Conservation (phyloP, 2,113 vertebrate species). For the Zapus hudsonius region DNA sequence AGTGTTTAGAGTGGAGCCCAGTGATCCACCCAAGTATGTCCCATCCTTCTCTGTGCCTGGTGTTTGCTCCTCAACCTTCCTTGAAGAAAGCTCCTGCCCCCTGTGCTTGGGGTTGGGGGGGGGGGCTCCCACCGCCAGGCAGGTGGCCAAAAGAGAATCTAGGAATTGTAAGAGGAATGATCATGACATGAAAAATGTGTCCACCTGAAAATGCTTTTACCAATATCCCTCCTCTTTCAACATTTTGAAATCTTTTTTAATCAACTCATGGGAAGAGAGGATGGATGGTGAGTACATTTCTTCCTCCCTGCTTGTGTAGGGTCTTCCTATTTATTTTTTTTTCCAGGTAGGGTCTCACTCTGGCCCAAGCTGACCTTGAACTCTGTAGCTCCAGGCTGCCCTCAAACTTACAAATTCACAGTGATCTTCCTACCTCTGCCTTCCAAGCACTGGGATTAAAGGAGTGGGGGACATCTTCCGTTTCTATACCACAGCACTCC, state of each 20-base stretch:
- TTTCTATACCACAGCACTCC: no score
- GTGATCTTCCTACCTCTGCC: no score
- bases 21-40: background rate
- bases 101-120: no score
- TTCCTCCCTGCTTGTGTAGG: background rate
- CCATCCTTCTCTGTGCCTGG: background rate
- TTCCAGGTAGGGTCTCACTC: no score
- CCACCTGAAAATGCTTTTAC: background rate
- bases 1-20: background rate
- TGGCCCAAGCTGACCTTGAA: no score
- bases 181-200: background rate
- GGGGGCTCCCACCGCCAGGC: background rate
- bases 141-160: background rate
- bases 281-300: background rate
- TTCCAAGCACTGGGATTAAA: no score
- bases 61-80: background rate
- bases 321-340: slow-evolving; percentile 63
- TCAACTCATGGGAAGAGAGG: background rate
- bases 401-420: no score
- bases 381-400: no score
- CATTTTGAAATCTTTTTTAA: background rate
- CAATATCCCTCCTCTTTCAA: background rate
- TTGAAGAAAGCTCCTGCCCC: background rate
- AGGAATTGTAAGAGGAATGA: background rate
- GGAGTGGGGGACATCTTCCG: no score